Percentiles rank a stretch among this genome's conserved stretches.
phyloP scores from a whole-genome alignment of 1,140 invertebrate genomes.

The Trypoxylus dichotomus region DNA sequence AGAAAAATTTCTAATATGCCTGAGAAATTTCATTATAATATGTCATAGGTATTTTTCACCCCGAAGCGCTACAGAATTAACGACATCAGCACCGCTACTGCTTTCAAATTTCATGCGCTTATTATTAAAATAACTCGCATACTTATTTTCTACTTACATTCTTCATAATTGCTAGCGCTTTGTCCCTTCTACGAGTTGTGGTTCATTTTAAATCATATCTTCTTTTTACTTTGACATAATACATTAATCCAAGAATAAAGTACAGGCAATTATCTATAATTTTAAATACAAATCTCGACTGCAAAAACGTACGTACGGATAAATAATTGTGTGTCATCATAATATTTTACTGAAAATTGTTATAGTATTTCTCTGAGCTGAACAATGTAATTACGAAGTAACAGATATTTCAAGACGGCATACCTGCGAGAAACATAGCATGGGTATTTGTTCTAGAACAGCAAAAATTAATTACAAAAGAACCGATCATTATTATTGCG shows the following conservation, averaged over 20 bases:
- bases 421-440: not conserved
- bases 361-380: conserved; percentile 5
- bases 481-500: not conserved
- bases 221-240: conserved; percentile 27
- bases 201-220: conserved; percentile 25
- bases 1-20: no score
- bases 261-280: conserved; percentile 27
- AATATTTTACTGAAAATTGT: conserved; percentile 14
- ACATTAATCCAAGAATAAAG: conserved; percentile 19
- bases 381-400: not conserved
- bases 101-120: conserved; percentile 1
- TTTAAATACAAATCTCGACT: not conserved
- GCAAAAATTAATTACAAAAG: not conserved
- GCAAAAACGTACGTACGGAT: not conserved
- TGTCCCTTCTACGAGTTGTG: not conserved
- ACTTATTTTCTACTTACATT: conserved; percentile 24
- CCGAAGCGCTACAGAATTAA: not conserved
- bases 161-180: conserved; percentile 24
- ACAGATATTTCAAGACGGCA: conserved; percentile 2
- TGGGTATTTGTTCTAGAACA: not conserved
- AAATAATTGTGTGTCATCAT: conserved; percentile 16
- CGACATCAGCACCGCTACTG: not conserved
- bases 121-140: conserved; percentile 30
- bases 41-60: no score
- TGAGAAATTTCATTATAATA: no score